Base-by-base conservation (phyloP, 2,888 invertebrate species). In the Seira sanloemensis region DNA sequence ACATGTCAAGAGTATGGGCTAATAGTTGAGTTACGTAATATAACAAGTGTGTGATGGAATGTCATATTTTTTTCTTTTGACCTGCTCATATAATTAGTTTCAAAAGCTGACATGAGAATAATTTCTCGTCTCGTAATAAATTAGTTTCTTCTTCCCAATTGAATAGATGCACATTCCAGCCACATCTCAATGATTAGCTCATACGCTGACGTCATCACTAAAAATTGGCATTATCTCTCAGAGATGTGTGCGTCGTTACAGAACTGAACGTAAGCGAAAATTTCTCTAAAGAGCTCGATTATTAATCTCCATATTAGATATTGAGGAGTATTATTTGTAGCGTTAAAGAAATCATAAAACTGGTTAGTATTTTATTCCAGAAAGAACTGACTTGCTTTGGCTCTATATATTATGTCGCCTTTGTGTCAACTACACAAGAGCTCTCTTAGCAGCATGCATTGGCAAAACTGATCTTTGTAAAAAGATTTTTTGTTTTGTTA, bases 381-480 rank as follows among this genome's bases (percentile, higher is more conserved):
- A 62, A 62, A 62, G 21, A 62, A 62, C 12, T 37, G 12, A 37
- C 21, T 62, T 62, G 62, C 62, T 62, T 62, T n/a, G 2, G 62
- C 62, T 62, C 19, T 9, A 62, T 62, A 19, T 21, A 62, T 62
- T 62, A 62, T 62, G 2, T n/a, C n/a, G n/a, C n/a, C n/a, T n/a
- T n/a, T n/a, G 62, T 62, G 62, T 62, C n/a, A n/a, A n/a, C 16
- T 27, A 72, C 18, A 58, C 46, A 80, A 80, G 80, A 78, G 66
- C 84, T 83, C 78, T 84, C 84, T 74, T 79, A 84, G 84, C 84
- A 84, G 84, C 84, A 84, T 84, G 84, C 84, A 84, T 84, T 84
- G 84, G 84, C 79, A n/a, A n/a, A n/a, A n/a, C n/a, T n/a, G n/a
- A n/a, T n/a, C n/a, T n/a, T n/a, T n/a, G 62, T 62, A 62, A 62